These are phyloP conservation scores for Plotosus lineatus DNA, from an alignment of 2,113 vertebrate species.

Conservation along the genomic window DNA sequence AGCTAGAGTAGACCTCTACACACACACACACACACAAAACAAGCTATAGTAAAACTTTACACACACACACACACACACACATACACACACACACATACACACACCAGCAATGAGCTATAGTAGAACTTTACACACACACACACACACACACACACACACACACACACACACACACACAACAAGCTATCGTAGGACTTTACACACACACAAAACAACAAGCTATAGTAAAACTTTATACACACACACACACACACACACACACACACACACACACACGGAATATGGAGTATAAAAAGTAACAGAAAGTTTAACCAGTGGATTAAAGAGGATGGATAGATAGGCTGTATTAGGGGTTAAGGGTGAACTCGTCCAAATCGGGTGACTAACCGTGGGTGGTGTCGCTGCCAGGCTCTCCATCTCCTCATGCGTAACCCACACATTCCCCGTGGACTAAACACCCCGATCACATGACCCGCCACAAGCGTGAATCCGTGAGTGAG, in stretches of 20 bases:
- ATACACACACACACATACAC: too few species aligned
- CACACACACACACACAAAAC: constrained; percentile 50
- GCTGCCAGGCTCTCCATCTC: constrained; percentile 98
- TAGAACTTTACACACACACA: too few species aligned
- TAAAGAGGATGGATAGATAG: neutral
- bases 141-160: too few species aligned
- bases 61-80: neutral
- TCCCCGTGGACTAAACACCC: constrained; percentile 90
- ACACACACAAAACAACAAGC: neutral
- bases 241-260: neutral
- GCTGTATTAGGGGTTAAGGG: neutral
- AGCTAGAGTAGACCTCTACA: neutral
- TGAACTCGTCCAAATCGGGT: constrained; percentile 8
- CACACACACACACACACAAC: too few species aligned
- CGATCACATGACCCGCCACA: constrained; percentile 67
- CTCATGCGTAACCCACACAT: constrained; percentile 99
- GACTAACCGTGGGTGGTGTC: constrained; percentile 96
- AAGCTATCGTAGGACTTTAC: neutral
- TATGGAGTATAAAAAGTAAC: neutral
- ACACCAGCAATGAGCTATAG: too few species aligned
- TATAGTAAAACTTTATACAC: neutral
- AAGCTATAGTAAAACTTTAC: too few species aligned
- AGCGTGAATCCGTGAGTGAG: constrained; percentile 77
- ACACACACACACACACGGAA: neutral
- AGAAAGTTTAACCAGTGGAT: neutral